Evolutionary conservation across 2,888 invertebrate species (phyloP).

Genomic region (Podabrus alpinus): DNA sequence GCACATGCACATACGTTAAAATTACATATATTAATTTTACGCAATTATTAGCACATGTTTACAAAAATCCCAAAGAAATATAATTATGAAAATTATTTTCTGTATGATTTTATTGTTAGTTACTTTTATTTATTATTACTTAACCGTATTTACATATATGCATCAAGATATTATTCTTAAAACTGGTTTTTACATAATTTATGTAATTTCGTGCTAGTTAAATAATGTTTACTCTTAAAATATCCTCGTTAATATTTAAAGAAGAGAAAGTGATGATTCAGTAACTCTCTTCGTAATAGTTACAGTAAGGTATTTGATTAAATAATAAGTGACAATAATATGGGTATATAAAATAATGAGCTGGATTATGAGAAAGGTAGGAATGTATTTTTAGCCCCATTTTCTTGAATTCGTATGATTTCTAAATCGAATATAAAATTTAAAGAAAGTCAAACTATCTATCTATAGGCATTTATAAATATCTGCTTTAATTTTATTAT

Average conservation of each 20-base stretch:
- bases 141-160: neutral
- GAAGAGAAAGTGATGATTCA: neutral
- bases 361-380: neutral
- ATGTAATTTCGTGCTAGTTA: neutral
- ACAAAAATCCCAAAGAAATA: too few relatives aligned
- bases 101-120: neutral
- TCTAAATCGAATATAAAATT: too few relatives aligned
- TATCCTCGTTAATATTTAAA: neutral
- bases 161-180: neutral
- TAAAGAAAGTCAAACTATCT: neutral
- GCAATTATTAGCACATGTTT: too few relatives aligned
- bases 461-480: neutral
- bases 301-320: neutral
- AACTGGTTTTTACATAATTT: neutral
- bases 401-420: neutral
- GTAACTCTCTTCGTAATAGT: neutral
- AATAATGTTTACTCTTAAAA: neutral
- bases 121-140: neutral
- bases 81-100: too few relatives aligned
- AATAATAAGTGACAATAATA: neutral
- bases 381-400: neutral
- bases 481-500: neutral
- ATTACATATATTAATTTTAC: too few relatives aligned
- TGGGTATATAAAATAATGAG: neutral
- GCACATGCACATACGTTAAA: too few relatives aligned